phyloP scores from a whole-genome alignment of 35 echinoderm and acorn worm species.

The Heliocidaris erythrogramma region DNA sequence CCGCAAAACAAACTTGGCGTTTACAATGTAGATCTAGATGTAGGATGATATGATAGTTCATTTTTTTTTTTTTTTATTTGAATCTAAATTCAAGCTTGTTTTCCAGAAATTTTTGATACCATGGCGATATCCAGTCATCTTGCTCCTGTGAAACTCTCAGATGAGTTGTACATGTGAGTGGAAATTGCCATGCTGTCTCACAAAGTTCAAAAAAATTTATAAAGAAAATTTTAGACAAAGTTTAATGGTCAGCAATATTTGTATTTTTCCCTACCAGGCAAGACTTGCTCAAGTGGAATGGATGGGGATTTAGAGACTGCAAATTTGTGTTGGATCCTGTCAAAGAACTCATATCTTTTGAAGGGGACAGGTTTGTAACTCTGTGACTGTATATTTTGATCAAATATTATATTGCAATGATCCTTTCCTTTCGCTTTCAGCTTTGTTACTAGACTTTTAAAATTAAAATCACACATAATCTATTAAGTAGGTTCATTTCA shows the following conservation, averaged over 20 bases:
- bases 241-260: background rate
- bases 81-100: too few species aligned
- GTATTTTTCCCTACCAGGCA: conserved; percentile 64
- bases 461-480: too few species aligned
- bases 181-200: background rate
- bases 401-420: background rate
- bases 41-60: too few species aligned
- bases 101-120: background rate
- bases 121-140: background rate
- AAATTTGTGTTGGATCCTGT: conserved; percentile 81
- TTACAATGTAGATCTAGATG: too few species aligned
- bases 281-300: conserved; percentile 97
- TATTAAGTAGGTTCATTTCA: too few species aligned
- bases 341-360: conserved; percentile 59
- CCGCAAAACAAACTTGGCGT: too few species aligned
- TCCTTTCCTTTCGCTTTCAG: too few species aligned
- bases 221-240: background rate
- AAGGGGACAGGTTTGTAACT: conserved; percentile 70
- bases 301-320: conserved; percentile 95
- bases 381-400: background rate
- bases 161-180: background rate
- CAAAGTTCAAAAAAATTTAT: too few species aligned
- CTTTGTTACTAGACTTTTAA: too few species aligned
- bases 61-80: too few species aligned
- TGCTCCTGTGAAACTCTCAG: background rate